Evolutionary conservation across 1,140 invertebrate species (phyloP), one percentile per base, ranked within the genome.

Genomic region (Drosophila simulans): DNA sequence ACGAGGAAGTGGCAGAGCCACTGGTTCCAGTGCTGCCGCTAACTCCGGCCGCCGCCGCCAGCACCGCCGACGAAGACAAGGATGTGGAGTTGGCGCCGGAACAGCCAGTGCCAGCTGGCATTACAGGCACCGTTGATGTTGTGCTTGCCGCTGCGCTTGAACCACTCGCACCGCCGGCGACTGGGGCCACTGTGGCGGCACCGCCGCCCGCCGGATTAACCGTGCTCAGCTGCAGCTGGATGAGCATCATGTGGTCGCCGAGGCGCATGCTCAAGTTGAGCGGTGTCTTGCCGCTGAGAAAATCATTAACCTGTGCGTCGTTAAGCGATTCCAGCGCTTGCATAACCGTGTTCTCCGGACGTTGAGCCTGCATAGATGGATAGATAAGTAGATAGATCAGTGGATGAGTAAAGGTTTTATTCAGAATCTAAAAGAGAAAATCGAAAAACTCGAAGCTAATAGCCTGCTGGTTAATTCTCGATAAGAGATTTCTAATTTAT

Each of bases 241-340:
- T 98, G 58, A 98, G 94, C 97, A 98, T 98, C 96, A 98, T 98
- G 93, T 98, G 97, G 92, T 98, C 97, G 22, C 97, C 97, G 12
- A 98, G 93, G 63, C 97, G 95, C 97, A 98, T 98, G 42, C 97
- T 98, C 51, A 99, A 93, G 92, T 98, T 98, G 25, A 99, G 93
- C 13, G 98, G 98, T 27, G 97, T 97, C 92, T 98, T 97, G 42
- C 98, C 97, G 90, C 97, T 97, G 11, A 99, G 94, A 92, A 99
- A 98, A 92, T 98, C 97, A 93, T 98, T 98, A 62, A 99, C 97
- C 94, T 98, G 97, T 58, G 96, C 96, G 91, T 98, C 97, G 93
- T 97, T 98, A 22, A 98, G 93, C 84, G 97, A 97, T 94, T 98
- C 97, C 90, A 98, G 93, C 31, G 97, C 97, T 93, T 98, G 97